Base-by-base conservation (phyloP, 2,888 invertebrate species). In the Syritta pipiens region DNA sequence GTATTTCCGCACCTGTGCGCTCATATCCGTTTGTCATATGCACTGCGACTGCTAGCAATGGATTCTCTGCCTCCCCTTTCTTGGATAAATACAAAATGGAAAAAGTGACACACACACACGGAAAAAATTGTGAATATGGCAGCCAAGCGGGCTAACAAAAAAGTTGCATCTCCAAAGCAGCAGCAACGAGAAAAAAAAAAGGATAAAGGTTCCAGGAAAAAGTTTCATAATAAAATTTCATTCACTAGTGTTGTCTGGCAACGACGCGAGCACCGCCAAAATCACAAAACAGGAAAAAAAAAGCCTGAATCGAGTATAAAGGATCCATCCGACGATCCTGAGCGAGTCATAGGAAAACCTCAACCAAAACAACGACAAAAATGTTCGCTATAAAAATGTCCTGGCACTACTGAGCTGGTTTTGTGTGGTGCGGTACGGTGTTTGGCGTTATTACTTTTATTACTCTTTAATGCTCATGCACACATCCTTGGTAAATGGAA, bases 151-250 rank as follows among this genome's bases (percentile, higher is more conserved):
- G 12, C 32, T 62, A 4, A 20, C 30, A 72, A 57, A 26, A 46
- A 44, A 14, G 17, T 20, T 24, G 42, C n/a, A 32, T 7, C 17
- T 17, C 6, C 46, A 24, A n/a, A 24, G 10, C 3, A 28, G n/a
- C n/a, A 53, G 10, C 10, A 1, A 14, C 20, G 10, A 1, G 1
- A 46, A 51, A 20, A 67, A 55, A 53, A 65, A 28, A 62, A 28
- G 30, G n/a, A n/a, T n/a, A n/a, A n/a, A 51, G 51, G 7, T 40
- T 12, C 20, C 53, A 42, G 53, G 48, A 77, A 67, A 75, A 71
- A 72, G 46, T 65, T 77, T 77, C 55, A 77, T 71, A 77, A 77
- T 77, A 77, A 77, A 77, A 77, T 77, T 77, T 77, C 65, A 77
- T 77, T 71, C 71, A 71, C 63, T 71, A 48, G 65, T 49, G 71